phyloP scores from a whole-genome alignment of 23 tunicate species.

The Corella eumyota region DNA sequence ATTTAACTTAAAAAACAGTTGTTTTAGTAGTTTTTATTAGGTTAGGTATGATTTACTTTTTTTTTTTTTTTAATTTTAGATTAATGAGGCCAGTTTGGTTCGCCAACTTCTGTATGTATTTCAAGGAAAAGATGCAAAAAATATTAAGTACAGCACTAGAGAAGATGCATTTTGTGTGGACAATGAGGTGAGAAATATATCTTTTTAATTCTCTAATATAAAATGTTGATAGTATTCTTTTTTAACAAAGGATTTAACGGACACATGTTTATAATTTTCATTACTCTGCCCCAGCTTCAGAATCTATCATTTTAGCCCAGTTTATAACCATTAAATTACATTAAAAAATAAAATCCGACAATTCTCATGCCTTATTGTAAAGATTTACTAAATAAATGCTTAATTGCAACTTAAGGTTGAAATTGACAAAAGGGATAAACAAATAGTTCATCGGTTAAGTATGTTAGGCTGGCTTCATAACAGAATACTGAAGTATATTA shows the following conservation, averaged over 20 bases:
- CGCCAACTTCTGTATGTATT: slow-evolving; percentile 65
- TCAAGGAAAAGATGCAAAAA: slow-evolving; percentile 74
- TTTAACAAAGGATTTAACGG: no score
- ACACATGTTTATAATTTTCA: no score
- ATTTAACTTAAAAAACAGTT: no score
- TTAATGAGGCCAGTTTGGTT: slow-evolving; percentile 20
- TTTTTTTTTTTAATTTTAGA: slow-evolving; percentile 8
- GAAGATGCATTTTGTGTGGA: slow-evolving; percentile 70
- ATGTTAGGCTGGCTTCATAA: slow-evolving; percentile 89
- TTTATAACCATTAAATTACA: no score
- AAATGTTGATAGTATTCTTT: neutral
- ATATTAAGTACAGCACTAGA: slow-evolving; percentile 54
- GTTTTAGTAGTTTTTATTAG: no score
- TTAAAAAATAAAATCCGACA: no score
- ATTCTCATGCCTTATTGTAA: no score
- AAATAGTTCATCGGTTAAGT: slow-evolving; percentile 38
- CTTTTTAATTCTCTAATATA: no score
- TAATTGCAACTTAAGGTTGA: slow-evolving; percentile 14
- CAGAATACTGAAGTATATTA: slow-evolving; percentile 48
- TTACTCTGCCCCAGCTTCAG: no score
- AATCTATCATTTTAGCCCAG: no score
- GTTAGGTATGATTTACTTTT: no score
- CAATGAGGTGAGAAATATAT: slow-evolving; percentile 17
- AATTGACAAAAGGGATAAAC: slow-evolving; percentile 49
- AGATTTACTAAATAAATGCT: no score